Evolutionary conservation across 2,113 vertebrate genomes (phyloP).

Genomic region (Anhinga anhinga): DNA sequence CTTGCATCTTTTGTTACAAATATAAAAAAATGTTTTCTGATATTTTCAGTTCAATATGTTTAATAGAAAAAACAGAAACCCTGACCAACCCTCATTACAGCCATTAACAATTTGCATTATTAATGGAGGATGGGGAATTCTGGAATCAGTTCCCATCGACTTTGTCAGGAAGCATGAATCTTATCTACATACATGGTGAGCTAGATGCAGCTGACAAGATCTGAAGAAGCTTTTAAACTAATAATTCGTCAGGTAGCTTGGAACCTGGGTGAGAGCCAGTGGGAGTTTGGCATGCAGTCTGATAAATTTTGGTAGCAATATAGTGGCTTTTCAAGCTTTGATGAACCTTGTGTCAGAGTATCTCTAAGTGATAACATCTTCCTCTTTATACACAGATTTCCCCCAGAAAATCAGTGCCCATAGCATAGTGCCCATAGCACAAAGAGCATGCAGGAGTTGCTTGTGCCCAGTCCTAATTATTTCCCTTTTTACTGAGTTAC

Average conservation of each 20-base stretch:
- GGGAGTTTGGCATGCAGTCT: background rate
- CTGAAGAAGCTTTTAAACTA: conserved; percentile 32
- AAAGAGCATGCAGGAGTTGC: background rate
- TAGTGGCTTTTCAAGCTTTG: background rate
- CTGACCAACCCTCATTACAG: background rate
- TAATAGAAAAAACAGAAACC: background rate
- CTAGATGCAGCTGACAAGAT: background rate
- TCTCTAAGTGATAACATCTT: background rate
- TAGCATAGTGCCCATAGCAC: background rate
- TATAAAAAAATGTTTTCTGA: background rate
- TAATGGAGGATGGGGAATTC: background rate
- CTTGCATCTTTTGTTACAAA: background rate
- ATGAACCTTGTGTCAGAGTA: background rate
- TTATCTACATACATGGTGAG: background rate
- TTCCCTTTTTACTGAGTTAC: background rate
- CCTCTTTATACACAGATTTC: background rate
- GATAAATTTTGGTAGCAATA: background rate
- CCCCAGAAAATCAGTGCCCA: background rate
- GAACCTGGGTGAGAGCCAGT: conserved; percentile 22
- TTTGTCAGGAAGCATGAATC: background rate
- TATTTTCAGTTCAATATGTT: background rate
- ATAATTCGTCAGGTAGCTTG: background rate
- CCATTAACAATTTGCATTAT: background rate
- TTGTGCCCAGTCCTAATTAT: background rate
- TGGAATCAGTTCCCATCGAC: background rate